Base-by-base conservation (phyloP, 2,888 invertebrate species). In the Nematopogon swammerdamellus region DNA sequence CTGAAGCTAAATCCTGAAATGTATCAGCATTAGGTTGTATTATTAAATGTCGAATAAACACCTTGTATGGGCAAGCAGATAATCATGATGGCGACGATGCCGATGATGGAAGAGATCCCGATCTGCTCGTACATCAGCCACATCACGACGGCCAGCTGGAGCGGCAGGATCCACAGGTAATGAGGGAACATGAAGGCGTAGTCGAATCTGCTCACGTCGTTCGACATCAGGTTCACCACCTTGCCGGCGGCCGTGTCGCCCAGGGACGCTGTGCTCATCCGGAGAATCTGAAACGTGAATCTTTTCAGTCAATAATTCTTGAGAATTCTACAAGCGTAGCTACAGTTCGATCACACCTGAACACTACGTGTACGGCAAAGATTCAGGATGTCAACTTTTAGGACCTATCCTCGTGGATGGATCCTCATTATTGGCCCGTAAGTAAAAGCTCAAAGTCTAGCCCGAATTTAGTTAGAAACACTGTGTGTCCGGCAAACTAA, bases 191-290 rank as follows among this genome's bases (percentile, higher is more conserved):
- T 68, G 52, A 88, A 83, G 2, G 86, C 82, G 65, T 84, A 80
- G 63, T 94, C 93, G 63, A 93, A 91, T 58, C 92, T 81, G 49
- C 86, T 84, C 10, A 93, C 87, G 64, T 94, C 94, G 57, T 92
- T 93, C 0, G 92, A 89, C 60, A 94, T 66, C 49, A 94, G 70
- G 67, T 93, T 94, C 19, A 93, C 86, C 54, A 94, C 80, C 65
- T 92, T 88, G 0, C 92, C 93, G 57, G 89, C 72, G 59, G 83
- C 60, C 67, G 86, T 83, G 51, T 84, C 84, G 0, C 87, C 86
- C 18, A 92, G 60, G 0, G 91, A 85, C 2, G 83, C 82, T 63
- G 88, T 86, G 60, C 87, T 91, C 53, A 93, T 73, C 36, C 85
- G 83, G 45, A 94, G 69, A 1, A 90, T 75, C 90, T 92, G 65